phyloP scores from a whole-genome alignment of 2,888 invertebrate genomes.

The Cataglyphis albicans region DNA sequence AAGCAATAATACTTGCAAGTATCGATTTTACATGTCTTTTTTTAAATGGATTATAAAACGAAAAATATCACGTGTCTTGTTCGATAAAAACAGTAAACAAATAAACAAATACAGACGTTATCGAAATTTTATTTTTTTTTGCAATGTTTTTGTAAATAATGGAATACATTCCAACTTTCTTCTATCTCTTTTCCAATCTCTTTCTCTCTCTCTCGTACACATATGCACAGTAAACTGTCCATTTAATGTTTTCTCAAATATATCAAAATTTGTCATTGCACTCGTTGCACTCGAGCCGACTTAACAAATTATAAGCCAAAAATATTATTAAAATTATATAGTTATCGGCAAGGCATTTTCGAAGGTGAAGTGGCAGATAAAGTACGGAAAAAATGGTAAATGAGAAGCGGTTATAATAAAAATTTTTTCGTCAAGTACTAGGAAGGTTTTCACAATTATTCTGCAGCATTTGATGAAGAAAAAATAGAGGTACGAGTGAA shows the following conservation, averaged over 20 bases:
- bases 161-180: conserved; percentile 6
- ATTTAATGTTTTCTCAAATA: neutral
- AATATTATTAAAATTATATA: conserved; percentile 50
- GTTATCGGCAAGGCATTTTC: conserved; percentile 12
- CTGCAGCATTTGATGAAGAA: conserved; percentile 56
- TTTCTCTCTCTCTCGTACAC: too few species aligned
- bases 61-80: neutral
- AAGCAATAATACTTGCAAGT: too few species aligned
- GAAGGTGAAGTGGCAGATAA: conserved; percentile 16
- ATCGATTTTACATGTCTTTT: too few species aligned
- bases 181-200: neutral
- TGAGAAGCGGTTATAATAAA: too few species aligned
- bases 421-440: conserved; percentile 56
- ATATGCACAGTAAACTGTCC: neutral
- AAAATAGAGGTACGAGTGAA: conserved; percentile 54
- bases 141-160: neutral
- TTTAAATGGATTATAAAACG: neutral
- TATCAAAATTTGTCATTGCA: conserved; percentile 1
- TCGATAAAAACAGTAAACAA: neutral
- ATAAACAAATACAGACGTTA: neutral
- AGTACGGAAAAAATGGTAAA: conserved; percentile 7
- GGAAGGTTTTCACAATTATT: conserved; percentile 72
- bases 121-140: conserved; percentile 8
- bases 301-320: conserved; percentile 24
- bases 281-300: neutral